These are phyloP conservation scores for Calameuta pallipes DNA, from an alignment of 2,888 invertebrate genomes.

Conservation along the genomic window DNA sequence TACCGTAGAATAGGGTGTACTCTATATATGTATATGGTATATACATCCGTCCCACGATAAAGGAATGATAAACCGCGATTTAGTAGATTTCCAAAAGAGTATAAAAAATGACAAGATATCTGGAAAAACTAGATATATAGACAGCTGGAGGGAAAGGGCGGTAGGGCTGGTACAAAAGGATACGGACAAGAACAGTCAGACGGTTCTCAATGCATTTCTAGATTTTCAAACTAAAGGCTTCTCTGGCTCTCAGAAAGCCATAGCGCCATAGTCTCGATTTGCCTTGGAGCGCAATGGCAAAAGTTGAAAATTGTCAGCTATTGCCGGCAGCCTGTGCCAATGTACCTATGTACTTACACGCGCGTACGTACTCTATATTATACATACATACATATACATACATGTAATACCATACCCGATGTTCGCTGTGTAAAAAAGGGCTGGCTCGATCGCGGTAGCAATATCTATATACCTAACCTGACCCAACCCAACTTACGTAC, in stretches of 20 bases:
- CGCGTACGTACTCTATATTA: not conserved
- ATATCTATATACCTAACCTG: not conserved
- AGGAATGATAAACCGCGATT: not conserved
- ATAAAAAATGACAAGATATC: not conserved
- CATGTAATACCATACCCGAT: not conserved
- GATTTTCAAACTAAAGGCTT: conserved; percentile 51
- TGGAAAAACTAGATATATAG: not conserved
- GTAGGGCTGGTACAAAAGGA: not conserved
- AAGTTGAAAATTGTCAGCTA: conserved; percentile 58
- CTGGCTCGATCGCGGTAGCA: not conserved
- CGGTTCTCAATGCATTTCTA: conserved; percentile 26
- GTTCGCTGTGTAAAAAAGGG: not conserved
- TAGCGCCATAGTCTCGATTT: conserved; percentile 44
- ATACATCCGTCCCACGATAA: not conserved
- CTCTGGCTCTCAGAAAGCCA: conserved; percentile 30
- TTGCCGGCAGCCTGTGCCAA: conserved; percentile 52
- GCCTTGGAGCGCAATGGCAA: conserved; percentile 50
- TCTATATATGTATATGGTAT: no score
- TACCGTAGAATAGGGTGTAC: not conserved
- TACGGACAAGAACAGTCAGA: not conserved
- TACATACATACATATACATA: conserved; percentile 11
- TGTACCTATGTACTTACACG: conserved; percentile 1
- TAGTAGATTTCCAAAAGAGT: not conserved
- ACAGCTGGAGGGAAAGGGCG: not conserved
- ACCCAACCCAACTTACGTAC: not conserved